These are phyloP conservation scores for Thalassoma bifasciatum DNA, from an alignment of 2,113 vertebrate species.

Conservation along the genomic window DNA sequence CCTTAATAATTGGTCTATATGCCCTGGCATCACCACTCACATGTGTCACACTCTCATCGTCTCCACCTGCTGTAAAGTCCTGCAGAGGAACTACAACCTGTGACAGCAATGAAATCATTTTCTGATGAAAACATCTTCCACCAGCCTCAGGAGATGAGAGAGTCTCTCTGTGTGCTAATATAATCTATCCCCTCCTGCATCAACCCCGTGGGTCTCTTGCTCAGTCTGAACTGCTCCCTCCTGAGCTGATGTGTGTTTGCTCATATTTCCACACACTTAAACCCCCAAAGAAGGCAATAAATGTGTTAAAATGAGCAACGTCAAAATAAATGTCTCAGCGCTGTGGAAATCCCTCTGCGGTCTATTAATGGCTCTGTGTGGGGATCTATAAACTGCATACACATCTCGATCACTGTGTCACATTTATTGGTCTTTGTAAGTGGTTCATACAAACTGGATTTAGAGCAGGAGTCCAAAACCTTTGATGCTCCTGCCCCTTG, in stretches of 20 bases:
- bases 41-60: not conserved
- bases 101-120: not conserved
- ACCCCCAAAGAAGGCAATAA: not conserved
- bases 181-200: not conserved
- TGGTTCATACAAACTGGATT: not conserved
- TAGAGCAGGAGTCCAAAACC: not conserved
- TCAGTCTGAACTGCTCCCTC: not conserved
- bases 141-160: not conserved
- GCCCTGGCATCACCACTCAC: not conserved
- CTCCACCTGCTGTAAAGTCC: not conserved
- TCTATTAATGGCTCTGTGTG: not conserved
- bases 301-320: not conserved
- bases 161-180: not conserved
- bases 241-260: not conserved
- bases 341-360: not conserved
- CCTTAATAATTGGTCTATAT: not conserved
- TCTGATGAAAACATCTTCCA: not conserved
- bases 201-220: not conserved
- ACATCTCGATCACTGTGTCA: not conserved
- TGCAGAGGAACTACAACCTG: not conserved
- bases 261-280: conserved; percentile 1
- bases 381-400: not conserved
- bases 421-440: not conserved
- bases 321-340: not conserved
- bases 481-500: not conserved